These are phyloP conservation scores for Gavialis gangeticus DNA, from an alignment of 2,113 vertebrate species.

Conservation along the genomic window DNA sequence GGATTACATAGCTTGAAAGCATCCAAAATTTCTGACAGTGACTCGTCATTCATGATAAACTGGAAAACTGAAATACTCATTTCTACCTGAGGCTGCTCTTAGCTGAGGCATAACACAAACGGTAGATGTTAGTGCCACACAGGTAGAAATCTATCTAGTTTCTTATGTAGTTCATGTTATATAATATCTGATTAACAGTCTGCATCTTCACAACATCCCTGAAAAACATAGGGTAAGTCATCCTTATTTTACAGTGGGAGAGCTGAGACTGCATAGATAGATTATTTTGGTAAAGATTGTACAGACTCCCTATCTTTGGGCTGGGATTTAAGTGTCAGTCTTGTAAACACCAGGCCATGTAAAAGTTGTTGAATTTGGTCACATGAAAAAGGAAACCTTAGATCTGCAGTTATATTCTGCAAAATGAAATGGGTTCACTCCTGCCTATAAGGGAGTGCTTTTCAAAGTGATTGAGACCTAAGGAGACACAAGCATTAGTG, in stretches of 20 bases:
- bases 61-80: background rate
- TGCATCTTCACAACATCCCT: background rate
- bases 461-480: background rate
- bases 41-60: fast-evolving
- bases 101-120: background rate
- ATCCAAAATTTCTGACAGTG: background rate
- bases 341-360: background rate
- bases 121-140: background rate
- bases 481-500: background rate
- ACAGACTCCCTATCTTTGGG: background rate
- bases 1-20: background rate
- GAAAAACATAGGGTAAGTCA: background rate
- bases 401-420: background rate
- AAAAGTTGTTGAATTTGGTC: background rate
- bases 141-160: background rate
- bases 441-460: background rate
- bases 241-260: background rate
- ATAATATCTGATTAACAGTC: fast-evolving
- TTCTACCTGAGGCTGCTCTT: background rate
- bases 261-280: background rate
- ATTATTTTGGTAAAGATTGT: background rate
- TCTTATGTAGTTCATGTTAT: background rate
- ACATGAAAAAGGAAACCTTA: background rate
- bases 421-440: background rate
- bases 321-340: background rate